Evolutionary conservation across 1,140 invertebrate genomes (phyloP).

Genomic region (Acromyrmex echinatior): DNA sequence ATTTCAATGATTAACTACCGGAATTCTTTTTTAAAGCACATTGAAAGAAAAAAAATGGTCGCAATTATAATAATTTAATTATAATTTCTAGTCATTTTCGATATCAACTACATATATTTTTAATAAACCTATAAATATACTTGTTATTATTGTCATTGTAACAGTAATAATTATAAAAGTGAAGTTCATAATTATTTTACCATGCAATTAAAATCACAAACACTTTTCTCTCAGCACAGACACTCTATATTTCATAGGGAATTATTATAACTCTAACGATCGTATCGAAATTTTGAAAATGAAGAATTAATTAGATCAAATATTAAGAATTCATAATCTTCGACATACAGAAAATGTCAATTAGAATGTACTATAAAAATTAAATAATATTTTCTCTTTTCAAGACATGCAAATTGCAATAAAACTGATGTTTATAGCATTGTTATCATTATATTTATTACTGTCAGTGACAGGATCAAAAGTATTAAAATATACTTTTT

Average conservation of each 20-base stretch:
- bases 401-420: not conserved
- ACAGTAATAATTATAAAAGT: too few relatives aligned
- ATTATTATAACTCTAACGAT: not conserved
- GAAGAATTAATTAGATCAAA: not conserved
- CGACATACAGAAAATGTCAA: not conserved
- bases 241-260: not conserved
- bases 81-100: too few relatives aligned
- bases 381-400: not conserved
- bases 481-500: not conserved
- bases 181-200: too few relatives aligned
- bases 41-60: too few relatives aligned
- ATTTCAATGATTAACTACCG: conserved; percentile 7
- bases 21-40: not conserved
- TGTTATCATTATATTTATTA: not conserved
- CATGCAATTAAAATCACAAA: too few relatives aligned
- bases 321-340: not conserved
- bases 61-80: too few relatives aligned
- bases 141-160: too few relatives aligned
- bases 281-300: not conserved
- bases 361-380: not conserved
- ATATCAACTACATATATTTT: too few relatives aligned
- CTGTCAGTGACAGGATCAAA: not conserved
- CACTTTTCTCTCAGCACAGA: too few relatives aligned
- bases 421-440: not conserved
- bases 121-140: too few relatives aligned